A percentile compares a stretch with the other conserved stretches of the same genome.
These are phyloP conservation scores for Harpalus rubripes DNA, from an alignment of 2,888 invertebrate genomes.

Conservation along the genomic window DNA sequence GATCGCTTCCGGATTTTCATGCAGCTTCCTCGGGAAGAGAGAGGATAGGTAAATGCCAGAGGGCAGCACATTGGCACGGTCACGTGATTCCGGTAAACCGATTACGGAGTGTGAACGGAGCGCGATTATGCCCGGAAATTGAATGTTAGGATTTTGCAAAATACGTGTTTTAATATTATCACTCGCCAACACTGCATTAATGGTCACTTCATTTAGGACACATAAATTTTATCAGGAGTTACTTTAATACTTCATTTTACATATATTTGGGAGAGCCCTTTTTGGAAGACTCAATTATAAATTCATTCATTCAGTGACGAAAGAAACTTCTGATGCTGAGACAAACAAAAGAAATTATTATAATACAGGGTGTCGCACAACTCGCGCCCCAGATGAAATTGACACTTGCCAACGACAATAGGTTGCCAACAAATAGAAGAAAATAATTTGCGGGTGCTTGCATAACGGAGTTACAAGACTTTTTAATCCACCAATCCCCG, in stretches of 20 bases:
- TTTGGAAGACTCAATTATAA: neutral
- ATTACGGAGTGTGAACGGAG: constrained; percentile 63
- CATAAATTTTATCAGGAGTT: neutral
- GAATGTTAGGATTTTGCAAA: constrained; percentile 65
- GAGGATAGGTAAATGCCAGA: neutral
- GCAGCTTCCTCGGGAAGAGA: neutral
- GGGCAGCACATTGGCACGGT: constrained; percentile 1
- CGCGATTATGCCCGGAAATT: constrained; percentile 62
- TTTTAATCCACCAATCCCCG: too few species aligned
- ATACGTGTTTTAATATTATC: constrained; percentile 63
- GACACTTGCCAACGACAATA: too few species aligned
- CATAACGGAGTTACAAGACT: too few species aligned
- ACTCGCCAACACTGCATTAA: constrained; percentile 1
- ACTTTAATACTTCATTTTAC: constrained; percentile 2
- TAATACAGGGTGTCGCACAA: too few species aligned
- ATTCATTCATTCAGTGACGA: neutral
- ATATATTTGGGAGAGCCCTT: neutral
- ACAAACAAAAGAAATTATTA: too few species aligned
- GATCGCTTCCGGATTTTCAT: too few species aligned
- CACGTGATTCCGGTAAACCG: constrained; percentile 57
- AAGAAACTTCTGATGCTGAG: too few species aligned
- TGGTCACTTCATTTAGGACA: constrained; percentile 1
- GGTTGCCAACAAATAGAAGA: too few species aligned
- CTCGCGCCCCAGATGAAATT: too few species aligned
- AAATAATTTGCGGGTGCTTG: too few species aligned